Conservation (phyloP, 2,888 invertebrate genomes). For the Parnassius smintheus region DNA sequence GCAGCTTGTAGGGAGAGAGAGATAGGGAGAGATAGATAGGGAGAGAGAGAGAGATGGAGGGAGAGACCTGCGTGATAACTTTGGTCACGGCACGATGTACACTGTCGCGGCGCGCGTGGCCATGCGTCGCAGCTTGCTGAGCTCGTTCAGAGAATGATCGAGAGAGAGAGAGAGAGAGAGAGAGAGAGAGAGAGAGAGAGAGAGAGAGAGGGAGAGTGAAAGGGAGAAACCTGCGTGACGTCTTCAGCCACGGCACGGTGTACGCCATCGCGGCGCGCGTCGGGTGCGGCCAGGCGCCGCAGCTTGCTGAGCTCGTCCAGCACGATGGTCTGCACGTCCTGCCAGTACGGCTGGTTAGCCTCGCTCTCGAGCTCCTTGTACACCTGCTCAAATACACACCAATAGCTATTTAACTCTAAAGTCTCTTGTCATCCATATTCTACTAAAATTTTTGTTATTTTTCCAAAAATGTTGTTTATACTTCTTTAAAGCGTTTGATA, state of each 20-base stretch:
- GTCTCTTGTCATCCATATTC: too few species aligned
- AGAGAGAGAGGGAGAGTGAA: neutral
- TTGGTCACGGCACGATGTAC: too few species aligned
- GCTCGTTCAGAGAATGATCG: neutral
- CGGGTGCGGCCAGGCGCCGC: constrained; percentile 84
- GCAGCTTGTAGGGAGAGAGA: too few species aligned
- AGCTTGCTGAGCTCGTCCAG: constrained; percentile 95
- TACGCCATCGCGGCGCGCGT: constrained; percentile 87
- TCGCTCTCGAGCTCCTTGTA: constrained; percentile 96
- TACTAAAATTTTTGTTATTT: too few species aligned
- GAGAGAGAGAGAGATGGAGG: too few species aligned
- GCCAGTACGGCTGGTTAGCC: constrained; percentile 95
- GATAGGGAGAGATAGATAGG: too few species aligned
- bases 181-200: neutral
- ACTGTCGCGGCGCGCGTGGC: too few species aligned
- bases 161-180: neutral
- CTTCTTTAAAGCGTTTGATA: too few species aligned
- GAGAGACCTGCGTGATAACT: too few species aligned
- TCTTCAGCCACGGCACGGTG: constrained; percentile 95
- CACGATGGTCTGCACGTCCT: constrained; percentile 96
- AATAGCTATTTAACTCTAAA: too few species aligned
- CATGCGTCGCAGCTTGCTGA: too few species aligned
- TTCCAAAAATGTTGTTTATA: too few species aligned
- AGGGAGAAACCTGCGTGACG: constrained; percentile 82
- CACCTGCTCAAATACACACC: constrained; percentile 59